Conservation (phyloP, 2,888 invertebrate genomes). For the Papilio protenor region DNA sequence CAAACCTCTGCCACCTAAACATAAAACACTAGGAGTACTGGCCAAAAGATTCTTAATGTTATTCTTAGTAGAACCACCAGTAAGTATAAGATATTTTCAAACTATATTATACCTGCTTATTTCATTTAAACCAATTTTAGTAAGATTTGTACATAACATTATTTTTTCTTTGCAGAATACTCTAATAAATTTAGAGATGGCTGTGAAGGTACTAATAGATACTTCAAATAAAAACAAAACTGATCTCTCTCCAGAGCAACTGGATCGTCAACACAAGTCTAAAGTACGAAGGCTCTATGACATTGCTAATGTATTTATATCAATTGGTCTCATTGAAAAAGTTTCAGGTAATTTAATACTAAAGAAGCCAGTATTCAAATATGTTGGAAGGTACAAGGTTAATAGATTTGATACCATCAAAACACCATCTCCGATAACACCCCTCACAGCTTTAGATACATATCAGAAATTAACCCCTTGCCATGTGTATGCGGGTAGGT, state of each 20-base stretch:
- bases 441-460: conserved; percentile 64
- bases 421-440: conserved; percentile 74
- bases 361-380: conserved; percentile 87
- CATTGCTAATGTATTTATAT: conserved; percentile 90
- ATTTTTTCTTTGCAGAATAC: conserved; percentile 77
- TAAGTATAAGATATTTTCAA: conserved; percentile 63
- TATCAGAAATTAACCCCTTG: conserved; percentile 62
- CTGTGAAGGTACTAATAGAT: conserved; percentile 86
- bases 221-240: conserved; percentile 78
- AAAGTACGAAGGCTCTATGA: conserved; percentile 90
- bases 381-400: conserved; percentile 83
- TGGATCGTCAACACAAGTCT: conserved; percentile 85
- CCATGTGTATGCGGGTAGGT: conserved; percentile 71
- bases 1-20: conserved; percentile 82
- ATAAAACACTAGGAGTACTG: conserved; percentile 87
- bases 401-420: conserved; percentile 65
- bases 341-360: conserved; percentile 85
- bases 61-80: conserved; percentile 86
- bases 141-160: not conserved
- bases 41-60: conserved; percentile 89
- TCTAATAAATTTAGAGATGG: conserved; percentile 87
- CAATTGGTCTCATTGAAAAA: conserved; percentile 89
- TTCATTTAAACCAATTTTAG: not conserved
- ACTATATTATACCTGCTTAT: not conserved
- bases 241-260: conserved; percentile 78